These are phyloP conservation scores for Acronicta leporina DNA, from an alignment of 2,888 invertebrate genomes.

Conservation along the genomic window DNA sequence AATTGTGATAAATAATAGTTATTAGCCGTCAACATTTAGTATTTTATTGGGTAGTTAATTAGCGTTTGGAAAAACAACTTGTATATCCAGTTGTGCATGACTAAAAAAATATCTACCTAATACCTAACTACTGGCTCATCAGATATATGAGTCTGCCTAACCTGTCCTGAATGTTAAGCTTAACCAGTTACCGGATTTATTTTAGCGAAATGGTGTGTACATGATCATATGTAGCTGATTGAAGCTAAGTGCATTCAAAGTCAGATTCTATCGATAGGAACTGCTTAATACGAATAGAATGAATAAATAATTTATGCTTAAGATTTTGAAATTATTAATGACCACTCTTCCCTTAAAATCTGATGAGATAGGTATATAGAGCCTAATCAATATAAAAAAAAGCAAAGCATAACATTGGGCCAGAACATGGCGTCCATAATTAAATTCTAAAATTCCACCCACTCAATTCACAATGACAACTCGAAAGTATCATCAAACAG, in stretches of 20 bases:
- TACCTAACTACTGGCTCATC: conserved; percentile 5
- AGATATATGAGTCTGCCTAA: neutral
- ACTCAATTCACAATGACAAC: conserved; percentile 39
- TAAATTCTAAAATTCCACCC: conserved; percentile 38
- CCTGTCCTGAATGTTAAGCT: no score
- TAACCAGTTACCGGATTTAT: neutral
- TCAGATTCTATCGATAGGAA: no score
- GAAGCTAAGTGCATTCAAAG: no score
- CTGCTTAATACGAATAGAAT: no score
- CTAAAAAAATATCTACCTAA: conserved; percentile 15
- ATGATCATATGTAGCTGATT: no score
- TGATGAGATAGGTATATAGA: no score
- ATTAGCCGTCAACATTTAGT: conserved; percentile 42
- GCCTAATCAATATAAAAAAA: no score
- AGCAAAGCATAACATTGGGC: no score
- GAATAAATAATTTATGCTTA: no score
- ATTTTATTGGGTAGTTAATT: conserved; percentile 44
- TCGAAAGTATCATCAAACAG: conserved; percentile 48
- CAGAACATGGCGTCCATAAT: conserved; percentile 9
- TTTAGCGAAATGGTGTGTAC: no score
- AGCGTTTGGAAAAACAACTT: conserved; percentile 32
- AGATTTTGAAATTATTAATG: no score
- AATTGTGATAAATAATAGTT: conserved; percentile 34
- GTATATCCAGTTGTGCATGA: conserved; percentile 38
- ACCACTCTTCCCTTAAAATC: no score